Base-by-base conservation (phyloP, 2,113 vertebrate genomes). In the Erythrolamprus reginae region DNA sequence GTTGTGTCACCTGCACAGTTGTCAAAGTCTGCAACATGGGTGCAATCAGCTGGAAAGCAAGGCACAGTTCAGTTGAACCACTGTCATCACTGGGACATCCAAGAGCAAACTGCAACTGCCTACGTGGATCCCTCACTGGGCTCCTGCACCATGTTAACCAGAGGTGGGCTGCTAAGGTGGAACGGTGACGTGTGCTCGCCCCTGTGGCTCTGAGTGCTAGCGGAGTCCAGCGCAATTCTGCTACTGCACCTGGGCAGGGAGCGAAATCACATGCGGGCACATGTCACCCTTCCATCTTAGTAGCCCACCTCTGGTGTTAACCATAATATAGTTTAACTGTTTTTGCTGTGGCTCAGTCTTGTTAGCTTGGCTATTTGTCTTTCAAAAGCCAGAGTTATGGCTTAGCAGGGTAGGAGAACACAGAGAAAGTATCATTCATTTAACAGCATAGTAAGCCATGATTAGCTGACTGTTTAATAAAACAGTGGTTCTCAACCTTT, bases 21-120 rank as follows among this genome's bases (percentile, higher is more conserved):
- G 42, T 1, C 0, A 87, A 96, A 96, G 89, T 97, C 93, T 50
- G 0, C 0, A 89, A 96, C 88, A 85, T 86, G 82, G 77, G 15
- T 89, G 92, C 96, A 97, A 61, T 0, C 92, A 51, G 96, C 96
- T 97, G 90, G 83, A 94, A 86, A 95, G 95, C 87, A 45, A 91
- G 88, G 91, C 91, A 87, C 89, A 3, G 3, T 42, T 56, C 10
- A 85, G 55, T 48, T 24, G 12, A 24, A 12, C 88, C 12, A 47
- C 9, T 88, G 85, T 28, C 19, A 33, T 50, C 8, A 92, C 23
- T 83, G 89, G 89, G 15, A 84, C 83, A 87, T 45, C 48, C 19
- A 21, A 61, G 82, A 47, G 1, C 17, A 52, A 53, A 55, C n/a
- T 1, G n/a, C 28, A 21, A 17, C 1, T 19, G 13, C 28, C 2